Evolutionary conservation across 53 echinoderm and acorn worm genomes (phyloP).

Genomic region (Temnopleurus reevesii): DNA sequence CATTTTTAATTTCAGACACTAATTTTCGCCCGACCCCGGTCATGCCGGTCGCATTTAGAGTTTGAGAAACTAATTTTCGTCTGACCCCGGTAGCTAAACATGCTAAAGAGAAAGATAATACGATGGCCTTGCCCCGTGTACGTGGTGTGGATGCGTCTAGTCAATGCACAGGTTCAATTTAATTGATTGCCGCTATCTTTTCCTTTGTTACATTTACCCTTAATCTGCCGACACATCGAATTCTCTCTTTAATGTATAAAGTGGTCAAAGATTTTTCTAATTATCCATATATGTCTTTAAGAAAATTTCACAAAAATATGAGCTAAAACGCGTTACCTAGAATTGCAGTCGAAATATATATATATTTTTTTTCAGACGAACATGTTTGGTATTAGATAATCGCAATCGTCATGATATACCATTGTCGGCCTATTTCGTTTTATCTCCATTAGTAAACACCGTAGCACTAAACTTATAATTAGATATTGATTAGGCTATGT

Average conservation of each 20-base stretch:
- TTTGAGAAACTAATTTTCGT: background rate
- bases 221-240: background rate
- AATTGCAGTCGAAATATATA: too few relatives aligned
- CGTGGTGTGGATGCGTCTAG: background rate
- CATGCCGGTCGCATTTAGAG: too few relatives aligned
- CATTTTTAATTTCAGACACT: too few relatives aligned
- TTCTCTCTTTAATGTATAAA: background rate
- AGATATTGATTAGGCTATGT: background rate
- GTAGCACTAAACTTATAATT: background rate
- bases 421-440: too few relatives aligned
- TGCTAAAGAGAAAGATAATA: background rate
- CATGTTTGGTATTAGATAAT: too few relatives aligned
- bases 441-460: background rate
- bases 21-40: too few relatives aligned
- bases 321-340: too few relatives aligned
- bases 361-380: too few relatives aligned
- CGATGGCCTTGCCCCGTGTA: background rate
- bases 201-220: background rate
- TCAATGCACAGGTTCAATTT: too few relatives aligned
- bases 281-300: background rate
- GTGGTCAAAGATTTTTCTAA: background rate
- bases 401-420: too few relatives aligned
- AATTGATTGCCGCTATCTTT: constrained; percentile 17
- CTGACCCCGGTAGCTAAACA: too few relatives aligned
- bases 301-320: background rate